A percentile compares a stretch with the other conserved stretches of the same genome.
Evolutionary conservation across 2,888 invertebrate genomes (phyloP).

Genomic region (Orgyia antiqua): DNA sequence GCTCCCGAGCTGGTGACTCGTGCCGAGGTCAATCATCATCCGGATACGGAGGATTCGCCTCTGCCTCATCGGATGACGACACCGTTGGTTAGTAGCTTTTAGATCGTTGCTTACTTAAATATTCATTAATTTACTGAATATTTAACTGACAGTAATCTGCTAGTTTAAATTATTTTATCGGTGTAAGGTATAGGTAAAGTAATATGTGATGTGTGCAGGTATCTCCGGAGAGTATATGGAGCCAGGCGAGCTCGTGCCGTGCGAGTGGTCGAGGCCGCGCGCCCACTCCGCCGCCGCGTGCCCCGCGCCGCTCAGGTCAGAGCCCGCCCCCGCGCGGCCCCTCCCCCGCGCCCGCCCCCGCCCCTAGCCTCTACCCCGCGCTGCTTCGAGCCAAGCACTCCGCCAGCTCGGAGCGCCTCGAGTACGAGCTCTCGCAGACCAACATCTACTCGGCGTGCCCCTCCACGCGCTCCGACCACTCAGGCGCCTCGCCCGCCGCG

Average conservation of each 20-base stretch:
- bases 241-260: conserved; percentile 61
- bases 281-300: conserved; percentile 74
- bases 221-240: conserved; percentile 77
- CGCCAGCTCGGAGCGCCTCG: conserved; percentile 69
- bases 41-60: conserved; percentile 74
- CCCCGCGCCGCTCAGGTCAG: conserved; percentile 38
- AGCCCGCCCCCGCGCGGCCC: conserved; percentile 32
- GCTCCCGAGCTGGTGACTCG: conserved; percentile 72
- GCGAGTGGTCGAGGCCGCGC: conserved; percentile 64
- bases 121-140: no score
- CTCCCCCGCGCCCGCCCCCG: conserved; percentile 37
- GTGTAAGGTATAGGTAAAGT: no score
- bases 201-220: no score
- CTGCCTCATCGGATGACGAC: conserved; percentile 79
- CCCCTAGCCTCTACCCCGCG: conserved; percentile 71
- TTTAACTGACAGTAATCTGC: no score
- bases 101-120: no score
- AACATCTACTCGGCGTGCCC: conserved; percentile 76
- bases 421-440: conserved; percentile 77
- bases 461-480: conserved; percentile 61
- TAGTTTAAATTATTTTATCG: no score
- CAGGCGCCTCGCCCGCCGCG: conserved; percentile 49
- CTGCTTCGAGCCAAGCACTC: conserved; percentile 64
- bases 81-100: conserved; percentile 69
- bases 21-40: conserved; percentile 79